Conservation (phyloP, 2,797 vertebrate species). For the Florisuga fusca region DNA sequence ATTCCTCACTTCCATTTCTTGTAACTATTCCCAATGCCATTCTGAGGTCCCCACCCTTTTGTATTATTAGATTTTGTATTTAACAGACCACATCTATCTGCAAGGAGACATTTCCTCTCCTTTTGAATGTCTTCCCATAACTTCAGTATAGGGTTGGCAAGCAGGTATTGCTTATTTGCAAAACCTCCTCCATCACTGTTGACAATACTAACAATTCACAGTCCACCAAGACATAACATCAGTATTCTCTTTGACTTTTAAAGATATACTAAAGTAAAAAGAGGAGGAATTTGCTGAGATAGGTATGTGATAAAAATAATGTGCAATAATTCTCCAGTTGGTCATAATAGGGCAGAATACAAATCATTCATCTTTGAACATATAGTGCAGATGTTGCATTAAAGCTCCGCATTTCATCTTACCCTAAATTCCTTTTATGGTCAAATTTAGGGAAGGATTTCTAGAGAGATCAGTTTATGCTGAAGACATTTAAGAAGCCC, state of each 20-base stretch:
- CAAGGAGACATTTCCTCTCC: neutral
- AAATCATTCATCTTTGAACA: neutral
- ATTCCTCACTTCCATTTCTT: neutral
- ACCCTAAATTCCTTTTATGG: neutral
- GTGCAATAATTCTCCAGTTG: neutral
- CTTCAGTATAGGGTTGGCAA: neutral
- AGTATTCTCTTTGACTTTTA: neutral
- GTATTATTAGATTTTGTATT: accelerated
- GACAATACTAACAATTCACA: neutral
- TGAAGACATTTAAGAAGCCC: neutral
- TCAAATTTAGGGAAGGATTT: neutral
- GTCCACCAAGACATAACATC: neutral
- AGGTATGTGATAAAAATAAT: neutral
- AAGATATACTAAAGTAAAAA: neutral
- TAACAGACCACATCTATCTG: neutral
- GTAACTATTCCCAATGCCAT: neutral
- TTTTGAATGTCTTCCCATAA: neutral
- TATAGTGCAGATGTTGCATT: neutral
- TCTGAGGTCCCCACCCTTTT: neutral
- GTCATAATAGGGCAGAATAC: neutral
- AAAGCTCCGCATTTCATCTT: neutral
- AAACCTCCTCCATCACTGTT: neutral
- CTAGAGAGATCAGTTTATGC: neutral
- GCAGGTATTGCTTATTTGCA: neutral
- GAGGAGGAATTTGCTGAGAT: neutral